These are phyloP conservation scores for Zaprionus camerounensis DNA, from an alignment of 1,140 invertebrate genomes.

Conservation along the genomic window DNA sequence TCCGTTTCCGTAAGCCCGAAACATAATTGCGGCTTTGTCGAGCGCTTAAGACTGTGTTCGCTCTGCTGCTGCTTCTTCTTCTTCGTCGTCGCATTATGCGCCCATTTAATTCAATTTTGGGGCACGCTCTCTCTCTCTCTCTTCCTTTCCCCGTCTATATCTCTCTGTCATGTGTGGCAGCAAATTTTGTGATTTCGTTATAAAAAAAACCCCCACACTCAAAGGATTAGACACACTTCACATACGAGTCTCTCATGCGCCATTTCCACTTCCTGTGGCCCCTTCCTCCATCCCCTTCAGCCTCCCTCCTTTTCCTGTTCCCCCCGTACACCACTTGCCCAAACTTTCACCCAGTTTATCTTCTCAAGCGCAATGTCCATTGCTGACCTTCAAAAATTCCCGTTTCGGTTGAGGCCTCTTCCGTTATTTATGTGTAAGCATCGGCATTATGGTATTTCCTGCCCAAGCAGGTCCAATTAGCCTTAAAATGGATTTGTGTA, in stretches of 20 bases:
- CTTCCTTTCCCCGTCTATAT: neutral
- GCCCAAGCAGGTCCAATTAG: conserved; percentile 69
- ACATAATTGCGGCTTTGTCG: conserved; percentile 56
- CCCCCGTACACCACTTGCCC: neutral
- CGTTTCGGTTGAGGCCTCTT: conserved; percentile 18
- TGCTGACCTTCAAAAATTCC: conserved; percentile 55
- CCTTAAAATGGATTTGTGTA: conserved; percentile 77
- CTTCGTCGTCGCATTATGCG: conserved; percentile 5
- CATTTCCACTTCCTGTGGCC: neutral
- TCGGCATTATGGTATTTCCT: conserved; percentile 53
- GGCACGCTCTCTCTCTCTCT: neutral
- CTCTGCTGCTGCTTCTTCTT: neutral
- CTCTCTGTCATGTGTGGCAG: neutral
- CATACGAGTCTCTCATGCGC: neutral
- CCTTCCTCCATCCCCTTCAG: neutral
- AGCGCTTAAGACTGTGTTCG: conserved; percentile 18
- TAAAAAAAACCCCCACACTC: conserved; percentile 43
- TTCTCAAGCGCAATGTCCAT: conserved; percentile 45
- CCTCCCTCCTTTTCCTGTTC: neutral
- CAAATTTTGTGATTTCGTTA: neutral
- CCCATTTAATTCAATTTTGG: conserved; percentile 29
- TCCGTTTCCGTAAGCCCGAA: conserved; percentile 34
- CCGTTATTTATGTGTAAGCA: conserved; percentile 30
- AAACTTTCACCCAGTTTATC: neutral
- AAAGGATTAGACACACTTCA: conserved; percentile 58